Evolutionary conservation across 2,113 vertebrate genomes (phyloP), one percentile per base, ranked within the genome.

Genomic region (Benitochromis conjunctus): DNA sequence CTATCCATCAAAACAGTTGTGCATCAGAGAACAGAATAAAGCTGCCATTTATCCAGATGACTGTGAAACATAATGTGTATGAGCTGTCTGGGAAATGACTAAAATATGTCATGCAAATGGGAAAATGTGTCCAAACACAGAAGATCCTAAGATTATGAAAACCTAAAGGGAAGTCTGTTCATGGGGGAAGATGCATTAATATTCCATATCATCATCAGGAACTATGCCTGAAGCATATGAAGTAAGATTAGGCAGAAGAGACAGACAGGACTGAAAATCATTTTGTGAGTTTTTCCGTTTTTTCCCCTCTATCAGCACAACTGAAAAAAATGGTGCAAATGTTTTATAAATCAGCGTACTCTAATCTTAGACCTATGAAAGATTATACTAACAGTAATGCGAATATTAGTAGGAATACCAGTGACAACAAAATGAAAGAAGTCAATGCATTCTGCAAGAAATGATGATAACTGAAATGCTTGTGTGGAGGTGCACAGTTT

Each of bases 61-160:
- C 31, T 80, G 48, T 64, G 54, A 57, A 84, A 83, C 80, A 81
- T 58, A 56, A 55, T 54, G 60, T 43, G 79, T 69, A 57, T 11
- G 79, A 79, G 69, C 48, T 71, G 76, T 79, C 79, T 18, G 48
- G 5, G 18, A 74, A 93, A 91, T 43, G 19, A 81, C 38, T 69
- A 31, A 82, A 84, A 88, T 80, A 79, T 89, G 80, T 83, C 71
- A 87, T 54, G 24, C 16, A 69, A 90, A 88, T 60, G 38, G 66
- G 24, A 83, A 89, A 83, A 85, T 77, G 13, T 76, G 79, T 84
- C 77, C 57, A 56, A 21, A 82, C 43, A 78, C 76, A 55, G 34
- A 79, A 66, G 57, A 91, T 87, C 43, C 78, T 24, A 48, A 74
- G 85, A 91, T 84, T 66, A 87, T 57, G 29, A 41, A 80, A 84